Evolutionary conservation across 2,113 vertebrate species (phyloP).

Genomic region (Leptobrachium ailaonicum): DNA sequence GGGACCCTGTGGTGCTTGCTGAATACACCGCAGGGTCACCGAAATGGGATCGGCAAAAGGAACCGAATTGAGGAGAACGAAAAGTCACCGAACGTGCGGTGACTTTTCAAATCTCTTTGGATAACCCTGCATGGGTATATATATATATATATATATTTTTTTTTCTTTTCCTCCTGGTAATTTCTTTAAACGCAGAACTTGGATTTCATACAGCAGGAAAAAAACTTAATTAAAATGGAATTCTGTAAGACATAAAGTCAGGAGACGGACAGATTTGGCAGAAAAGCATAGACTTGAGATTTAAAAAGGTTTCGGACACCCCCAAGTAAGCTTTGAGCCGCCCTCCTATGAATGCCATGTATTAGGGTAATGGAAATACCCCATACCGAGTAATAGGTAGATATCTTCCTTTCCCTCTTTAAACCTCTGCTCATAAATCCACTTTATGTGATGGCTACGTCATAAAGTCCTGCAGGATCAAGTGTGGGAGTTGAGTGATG

Average conservation of each 20-base stretch:
- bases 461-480: constrained; percentile 10
- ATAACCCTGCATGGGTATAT: too few relatives aligned
- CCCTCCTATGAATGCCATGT: constrained; percentile 14
- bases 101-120: too few relatives aligned
- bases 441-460: constrained; percentile 30
- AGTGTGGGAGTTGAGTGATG: constrained; percentile 29
- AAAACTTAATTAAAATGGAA: not conserved
- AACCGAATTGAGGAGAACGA: too few relatives aligned
- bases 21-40: too few relatives aligned
- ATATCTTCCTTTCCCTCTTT: not conserved
- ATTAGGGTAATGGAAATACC: constrained; percentile 19
- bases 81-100: too few relatives aligned
- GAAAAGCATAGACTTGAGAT: not conserved
- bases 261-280: not conserved
- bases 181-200: too few relatives aligned
- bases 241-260: not conserved
- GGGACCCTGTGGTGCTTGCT: too few relatives aligned
- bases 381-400: not conserved
- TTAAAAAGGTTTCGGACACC: not conserved
- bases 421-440: constrained; percentile 34
- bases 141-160: too few relatives aligned
- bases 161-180: too few relatives aligned
- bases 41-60: too few relatives aligned
- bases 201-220: too few relatives aligned
- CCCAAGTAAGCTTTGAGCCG: not conserved